Evolutionary conservation across 2,888 invertebrate genomes (phyloP).

Genomic region (Pseudococcus viburni): DNA sequence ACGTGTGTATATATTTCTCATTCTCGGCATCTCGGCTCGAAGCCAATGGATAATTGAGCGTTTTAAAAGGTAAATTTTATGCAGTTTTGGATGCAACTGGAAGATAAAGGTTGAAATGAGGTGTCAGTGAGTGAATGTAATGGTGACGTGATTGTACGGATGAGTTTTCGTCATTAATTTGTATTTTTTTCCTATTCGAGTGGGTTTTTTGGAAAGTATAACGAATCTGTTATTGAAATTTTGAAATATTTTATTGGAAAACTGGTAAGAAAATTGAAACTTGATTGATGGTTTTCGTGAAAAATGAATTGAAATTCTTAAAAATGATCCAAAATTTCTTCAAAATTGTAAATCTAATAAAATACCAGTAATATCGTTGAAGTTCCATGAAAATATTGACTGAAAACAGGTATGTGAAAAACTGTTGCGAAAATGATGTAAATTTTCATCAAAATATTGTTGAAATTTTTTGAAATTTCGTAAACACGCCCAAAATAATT

Average conservation of each 20-base stretch:
- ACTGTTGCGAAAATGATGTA: too few relatives aligned
- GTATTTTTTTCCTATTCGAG: not conserved
- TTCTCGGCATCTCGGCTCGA: conserved; percentile 36
- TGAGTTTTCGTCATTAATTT: not conserved
- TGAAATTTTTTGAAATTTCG: too few relatives aligned
- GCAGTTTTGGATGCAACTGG: conserved; percentile 6
- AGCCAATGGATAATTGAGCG: conserved; percentile 52
- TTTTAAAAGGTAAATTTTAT: conserved; percentile 52
- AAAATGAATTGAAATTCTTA: too few relatives aligned
- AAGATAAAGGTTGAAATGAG: not conserved
- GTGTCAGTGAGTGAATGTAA: not conserved
- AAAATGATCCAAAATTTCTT: too few relatives aligned
- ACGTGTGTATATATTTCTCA: not conserved
- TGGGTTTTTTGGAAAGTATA: not conserved
- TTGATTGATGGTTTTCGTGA: not conserved
- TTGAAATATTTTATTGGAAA: not conserved
- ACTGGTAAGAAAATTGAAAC: not conserved
- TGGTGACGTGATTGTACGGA: not conserved
- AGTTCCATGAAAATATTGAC: too few relatives aligned
- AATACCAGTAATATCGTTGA: too few relatives aligned
- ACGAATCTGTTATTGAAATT: not conserved
- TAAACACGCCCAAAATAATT: too few relatives aligned
- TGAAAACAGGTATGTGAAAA: too few relatives aligned
- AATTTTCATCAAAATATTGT: too few relatives aligned
- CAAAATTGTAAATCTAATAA: too few relatives aligned